phyloP scores from a whole-genome alignment of 2,888 invertebrate genomes.

The Heliconius sara region DNA sequence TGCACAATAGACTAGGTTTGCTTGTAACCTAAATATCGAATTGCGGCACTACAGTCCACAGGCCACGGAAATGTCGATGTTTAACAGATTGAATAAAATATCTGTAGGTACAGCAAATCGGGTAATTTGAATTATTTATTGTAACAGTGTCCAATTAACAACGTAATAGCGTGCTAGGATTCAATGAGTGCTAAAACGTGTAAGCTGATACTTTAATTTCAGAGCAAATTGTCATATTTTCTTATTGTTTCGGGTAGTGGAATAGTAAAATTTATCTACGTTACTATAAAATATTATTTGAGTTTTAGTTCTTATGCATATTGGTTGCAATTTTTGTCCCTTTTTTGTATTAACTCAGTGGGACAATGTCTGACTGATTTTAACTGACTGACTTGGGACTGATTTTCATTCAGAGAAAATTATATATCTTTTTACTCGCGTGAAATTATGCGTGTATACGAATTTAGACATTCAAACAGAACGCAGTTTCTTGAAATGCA shows the following conservation, averaged over 20 bases:
- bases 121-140: conserved; percentile 41
- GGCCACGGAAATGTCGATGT: conserved; percentile 64
- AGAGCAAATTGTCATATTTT: not conserved
- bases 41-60: conserved; percentile 67
- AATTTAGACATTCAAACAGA: too few species aligned
- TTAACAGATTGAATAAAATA: conserved; percentile 70
- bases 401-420: too few species aligned
- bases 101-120: conserved; percentile 41
- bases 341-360: too few species aligned
- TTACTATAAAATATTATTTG: not conserved
- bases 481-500: too few species aligned
- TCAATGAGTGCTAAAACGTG: not conserved
- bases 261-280: not conserved
- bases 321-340: too few species aligned
- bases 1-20: conserved; percentile 79
- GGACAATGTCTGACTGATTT: too few species aligned
- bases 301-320: not conserved
- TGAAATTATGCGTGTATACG: too few species aligned
- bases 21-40: conserved; percentile 80
- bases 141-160: conserved; percentile 38
- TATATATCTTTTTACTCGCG: too few species aligned
- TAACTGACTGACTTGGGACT: too few species aligned
- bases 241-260: not conserved
- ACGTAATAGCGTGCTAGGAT: not conserved
- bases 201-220: not conserved